Evolutionary conservation across 37 sponge, comb jelly and placozoan species (phyloP), one percentile per base, ranked within the genome.

Genomic region (Cladorhizidae sp.): DNA sequence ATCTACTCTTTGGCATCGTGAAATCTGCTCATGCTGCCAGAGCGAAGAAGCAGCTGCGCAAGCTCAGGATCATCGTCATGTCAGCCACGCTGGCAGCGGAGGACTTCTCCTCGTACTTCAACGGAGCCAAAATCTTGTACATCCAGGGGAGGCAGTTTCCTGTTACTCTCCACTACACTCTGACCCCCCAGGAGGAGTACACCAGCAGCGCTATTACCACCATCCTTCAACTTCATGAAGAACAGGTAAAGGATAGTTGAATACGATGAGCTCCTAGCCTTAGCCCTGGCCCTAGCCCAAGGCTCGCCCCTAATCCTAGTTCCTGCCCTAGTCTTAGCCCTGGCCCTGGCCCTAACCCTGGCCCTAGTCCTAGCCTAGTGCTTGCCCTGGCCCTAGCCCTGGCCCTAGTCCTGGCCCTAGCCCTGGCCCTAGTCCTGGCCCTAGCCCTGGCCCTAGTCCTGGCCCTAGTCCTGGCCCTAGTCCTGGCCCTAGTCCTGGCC

Each of bases 41-140:
- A 37, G 23, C 14, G 23, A 68, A 79, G 57, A 40, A 50, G 18
- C 58, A 76, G 50, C 72, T 39, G 29, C 67, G 64, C 49, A 57
- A 68, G 14, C 72, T 93, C 49, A 79, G 79, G 57, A 75, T 97
- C 28, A 72, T 97, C 0, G 84, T 95, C 59, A 97, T 94, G 98
- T 97, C 98, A 5, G 98, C 98, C 9, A 97, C 98, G 0, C 85
- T 97, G 38, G 84, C 92, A 56, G 91, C 98, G 39, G 89, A 95
- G 3, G 74, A 81, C 6, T 97, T 92, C 85, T 90, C 93, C 14
- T 23, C 45, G 39, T 97, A 89, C 65, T 94, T 97, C 67, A 85
- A 86, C 75, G 36, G 78, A 52, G 98, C 93, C 51, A 92, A 89
- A 41, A 86, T 97, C 7, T 74, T 97, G 35, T 97, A 97, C 86